Evolutionary conservation across 2,888 invertebrate species (phyloP).

Genomic region (Cordylochernes scorpioides): DNA sequence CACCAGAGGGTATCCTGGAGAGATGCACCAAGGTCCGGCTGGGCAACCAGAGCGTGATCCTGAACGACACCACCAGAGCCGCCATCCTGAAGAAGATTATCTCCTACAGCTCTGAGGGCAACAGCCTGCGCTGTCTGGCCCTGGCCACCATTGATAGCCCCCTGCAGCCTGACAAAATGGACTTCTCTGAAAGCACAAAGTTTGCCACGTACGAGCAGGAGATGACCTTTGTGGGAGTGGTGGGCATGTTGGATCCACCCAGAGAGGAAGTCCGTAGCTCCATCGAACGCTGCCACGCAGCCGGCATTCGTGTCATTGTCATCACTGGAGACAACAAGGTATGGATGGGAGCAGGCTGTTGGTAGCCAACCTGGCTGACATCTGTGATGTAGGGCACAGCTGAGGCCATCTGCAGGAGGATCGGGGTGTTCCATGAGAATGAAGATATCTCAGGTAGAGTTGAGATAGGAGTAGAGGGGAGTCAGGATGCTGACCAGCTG

Average conservation of each 20-base stretch:
- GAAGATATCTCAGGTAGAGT: conserved; percentile 62
- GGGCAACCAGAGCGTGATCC: conserved; percentile 63
- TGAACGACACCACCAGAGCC: conserved; percentile 63
- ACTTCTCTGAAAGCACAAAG: conserved; percentile 77
- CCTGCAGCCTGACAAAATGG: conserved; percentile 81
- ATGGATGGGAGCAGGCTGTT: too few relatives aligned
- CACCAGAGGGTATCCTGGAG: conserved; percentile 88
- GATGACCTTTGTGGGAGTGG: conserved; percentile 91
- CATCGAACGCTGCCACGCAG: conserved; percentile 80
- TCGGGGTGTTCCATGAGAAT: conserved; percentile 83
- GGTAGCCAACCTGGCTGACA: too few relatives aligned
- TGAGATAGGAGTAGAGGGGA: too few relatives aligned
- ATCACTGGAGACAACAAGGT: conserved; percentile 99
- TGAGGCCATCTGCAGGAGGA: conserved; percentile 97
- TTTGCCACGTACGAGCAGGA: conserved; percentile 60
- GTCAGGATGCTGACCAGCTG: too few relatives aligned
- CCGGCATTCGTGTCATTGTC: conserved; percentile 98
- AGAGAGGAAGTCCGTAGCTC: conserved; percentile 88
- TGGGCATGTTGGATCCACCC: conserved; percentile 99
- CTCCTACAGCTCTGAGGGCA: conserved; percentile 86
- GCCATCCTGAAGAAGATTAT: conserved; percentile 77
- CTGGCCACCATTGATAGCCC: conserved; percentile 85
- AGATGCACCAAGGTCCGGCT: conserved; percentile 91
- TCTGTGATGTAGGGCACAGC: too few relatives aligned
- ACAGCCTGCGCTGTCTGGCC: conserved; percentile 82